Evolutionary conservation across 2,888 invertebrate genomes (phyloP), one percentile per base, ranked within the genome.

Genomic region (Cheilosia soror): DNA sequence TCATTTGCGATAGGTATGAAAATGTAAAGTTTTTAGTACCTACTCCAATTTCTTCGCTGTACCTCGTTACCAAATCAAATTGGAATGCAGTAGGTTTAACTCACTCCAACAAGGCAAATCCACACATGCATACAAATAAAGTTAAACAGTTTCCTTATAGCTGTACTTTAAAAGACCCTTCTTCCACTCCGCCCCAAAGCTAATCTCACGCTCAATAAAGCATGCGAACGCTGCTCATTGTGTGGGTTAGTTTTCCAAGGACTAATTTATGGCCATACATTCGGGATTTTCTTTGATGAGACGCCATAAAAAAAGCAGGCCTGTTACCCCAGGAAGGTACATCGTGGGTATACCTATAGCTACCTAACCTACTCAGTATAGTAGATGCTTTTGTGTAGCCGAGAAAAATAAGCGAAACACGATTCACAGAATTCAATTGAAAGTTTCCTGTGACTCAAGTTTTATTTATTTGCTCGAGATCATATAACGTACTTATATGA

Each of bases 131-230:
- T 63, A 58, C 58, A 49, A 63, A 76, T 20, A 40, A 31, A 47
- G 40, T 51, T 58, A 47, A 58, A 65, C 49, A 37, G 29, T 49
- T 49, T 25, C 51, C 37, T 20, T 7, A 58, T 5, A 15, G 9
- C 37, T 15, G 51, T 9, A 27, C 25, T 20, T 11, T n/a, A 29
- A 29, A 29, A 31, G 31, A 47, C 33, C 44, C 49, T 25, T 20
- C n/a, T 15, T 51, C 42, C n/a, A 63, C 73, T 44, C 55, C 33
- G 9, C 57, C 65, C 49, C 58, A 15, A 40, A 66, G 76, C 40
- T 44, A 77, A 77, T 69, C 77, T 69, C 77, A 77, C 69, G 77
- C 51, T 55, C 60, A 42, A 77, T 77, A 77, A 77, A 77, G 53
- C 77, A 69, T 53, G 29, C 29, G 40, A 66, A 58, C 58, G 58